Conservation (phyloP, 2,888 invertebrate genomes). For the Seladonia tumulorum region DNA sequence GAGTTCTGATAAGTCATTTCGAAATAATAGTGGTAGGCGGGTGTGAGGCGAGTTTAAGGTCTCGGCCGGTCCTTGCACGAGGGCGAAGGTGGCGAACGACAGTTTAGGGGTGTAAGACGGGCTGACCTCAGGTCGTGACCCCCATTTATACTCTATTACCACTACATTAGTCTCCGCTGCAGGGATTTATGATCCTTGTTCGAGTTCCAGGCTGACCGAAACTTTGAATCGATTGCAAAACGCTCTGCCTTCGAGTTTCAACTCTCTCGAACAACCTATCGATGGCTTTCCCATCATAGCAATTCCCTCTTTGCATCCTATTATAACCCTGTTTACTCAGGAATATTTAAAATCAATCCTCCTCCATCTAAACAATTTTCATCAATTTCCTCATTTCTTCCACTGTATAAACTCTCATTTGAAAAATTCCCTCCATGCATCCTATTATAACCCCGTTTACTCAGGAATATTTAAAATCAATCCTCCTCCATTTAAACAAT, state of each 20-base stretch:
- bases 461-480: neutral
- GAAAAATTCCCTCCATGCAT: too few relatives aligned
- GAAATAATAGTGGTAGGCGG: conserved; percentile 71
- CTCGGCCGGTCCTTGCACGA: conserved; percentile 79
- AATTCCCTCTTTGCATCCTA: too few relatives aligned
- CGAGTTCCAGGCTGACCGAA: conserved; percentile 78
- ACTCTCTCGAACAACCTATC: neutral
- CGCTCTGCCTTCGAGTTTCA: conserved; percentile 35
- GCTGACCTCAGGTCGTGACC: conserved; percentile 83
- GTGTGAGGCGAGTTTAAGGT: conserved; percentile 81
- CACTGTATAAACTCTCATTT: neutral
- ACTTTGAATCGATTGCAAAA: conserved; percentile 73
- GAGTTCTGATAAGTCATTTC: conserved; percentile 72
- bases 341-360: neutral
- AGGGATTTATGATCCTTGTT: conserved; percentile 82
- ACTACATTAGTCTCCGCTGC: conserved; percentile 83
- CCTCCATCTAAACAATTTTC: neutral
- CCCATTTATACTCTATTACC: conserved; percentile 84
- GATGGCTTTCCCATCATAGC: neutral
- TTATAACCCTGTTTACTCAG: neutral
- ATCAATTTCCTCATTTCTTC: neutral
- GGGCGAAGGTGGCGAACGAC: conserved; percentile 82
- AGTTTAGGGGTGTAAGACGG: conserved; percentile 83
- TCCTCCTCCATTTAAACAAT: neutral
- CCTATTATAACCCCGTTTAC: too few relatives aligned